phyloP scores from a whole-genome alignment of 2,113 vertebrate genomes.

The Chamaea fasciata region DNA sequence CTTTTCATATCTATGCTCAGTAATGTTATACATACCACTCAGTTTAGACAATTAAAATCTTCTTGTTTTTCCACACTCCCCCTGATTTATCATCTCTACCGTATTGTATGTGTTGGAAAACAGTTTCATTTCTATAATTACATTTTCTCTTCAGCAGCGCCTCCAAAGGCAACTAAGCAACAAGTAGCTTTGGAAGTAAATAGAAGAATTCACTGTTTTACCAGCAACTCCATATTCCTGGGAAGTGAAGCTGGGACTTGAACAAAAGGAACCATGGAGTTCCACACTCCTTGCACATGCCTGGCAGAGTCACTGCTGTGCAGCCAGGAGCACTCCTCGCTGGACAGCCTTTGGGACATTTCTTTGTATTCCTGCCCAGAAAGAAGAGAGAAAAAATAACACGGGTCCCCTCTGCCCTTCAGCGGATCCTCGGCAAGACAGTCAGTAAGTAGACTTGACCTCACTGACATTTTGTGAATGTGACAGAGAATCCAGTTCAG shows the following conservation, averaged over 20 bases:
- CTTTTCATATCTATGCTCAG: neutral
- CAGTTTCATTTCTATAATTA: neutral
- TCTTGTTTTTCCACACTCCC: neutral
- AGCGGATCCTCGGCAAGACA: neutral
- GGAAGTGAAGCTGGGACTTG: neutral
- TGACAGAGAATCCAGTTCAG: neutral
- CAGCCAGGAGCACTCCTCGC: rapidly evolving
- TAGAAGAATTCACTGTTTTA: neutral
- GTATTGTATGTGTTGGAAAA: neutral
- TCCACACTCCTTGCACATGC: neutral
- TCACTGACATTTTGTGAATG: neutral
- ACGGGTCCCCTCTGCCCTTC: neutral
- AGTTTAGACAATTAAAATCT: neutral
- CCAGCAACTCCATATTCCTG: neutral
- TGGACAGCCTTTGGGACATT: neutral
- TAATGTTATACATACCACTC: neutral
- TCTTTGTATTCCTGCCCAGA: neutral
- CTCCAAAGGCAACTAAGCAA: neutral
- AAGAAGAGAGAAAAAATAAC: neutral
- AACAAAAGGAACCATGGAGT: neutral
- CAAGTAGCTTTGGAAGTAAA: neutral
- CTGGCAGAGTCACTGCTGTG: neutral
- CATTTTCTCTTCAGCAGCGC: neutral
- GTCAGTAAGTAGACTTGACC: neutral
- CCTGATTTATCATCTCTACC: neutral